Evolutionary conservation across 1,140 invertebrate species (phyloP).

Genomic region (Mesaphorura yosii): DNA sequence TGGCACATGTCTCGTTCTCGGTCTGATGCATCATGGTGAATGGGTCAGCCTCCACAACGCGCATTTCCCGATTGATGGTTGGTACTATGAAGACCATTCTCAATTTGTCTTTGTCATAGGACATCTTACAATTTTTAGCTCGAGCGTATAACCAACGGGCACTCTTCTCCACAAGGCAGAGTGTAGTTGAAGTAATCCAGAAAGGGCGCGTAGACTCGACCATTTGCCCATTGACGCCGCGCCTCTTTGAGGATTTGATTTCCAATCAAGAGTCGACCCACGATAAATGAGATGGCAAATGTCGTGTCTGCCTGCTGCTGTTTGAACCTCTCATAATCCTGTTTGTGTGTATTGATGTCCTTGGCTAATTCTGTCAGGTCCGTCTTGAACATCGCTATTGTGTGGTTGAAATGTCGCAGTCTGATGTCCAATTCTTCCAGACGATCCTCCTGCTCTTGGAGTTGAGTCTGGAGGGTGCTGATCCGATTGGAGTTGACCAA

Average conservation of each 20-base stretch:
- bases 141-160: not conserved
- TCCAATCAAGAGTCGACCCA: not conserved
- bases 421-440: not conserved
- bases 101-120: not conserved
- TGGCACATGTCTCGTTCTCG: not conserved
- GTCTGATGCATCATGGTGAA: constrained; percentile 3
- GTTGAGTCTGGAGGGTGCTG: not conserved
- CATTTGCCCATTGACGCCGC: not conserved
- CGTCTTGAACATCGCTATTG: not conserved
- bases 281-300: not conserved
- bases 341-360: not conserved
- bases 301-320: not conserved
- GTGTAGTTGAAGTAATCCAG: not conserved
- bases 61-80: not conserved
- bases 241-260: not conserved
- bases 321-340: not conserved
- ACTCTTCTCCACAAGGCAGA: not conserved
- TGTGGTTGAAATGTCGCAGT: not conserved
- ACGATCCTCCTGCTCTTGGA: not conserved
- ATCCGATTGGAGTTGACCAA: not conserved
- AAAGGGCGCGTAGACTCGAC: not conserved
- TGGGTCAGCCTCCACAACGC: constrained; percentile 1
- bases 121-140: constrained; percentile 2
- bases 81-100: not conserved
- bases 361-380: not conserved